Percentiles rank a stretch among this genome's conserved stretches.
Conservation (phyloP, 2,113 vertebrate species). For the Sclerurus mexicanus region DNA sequence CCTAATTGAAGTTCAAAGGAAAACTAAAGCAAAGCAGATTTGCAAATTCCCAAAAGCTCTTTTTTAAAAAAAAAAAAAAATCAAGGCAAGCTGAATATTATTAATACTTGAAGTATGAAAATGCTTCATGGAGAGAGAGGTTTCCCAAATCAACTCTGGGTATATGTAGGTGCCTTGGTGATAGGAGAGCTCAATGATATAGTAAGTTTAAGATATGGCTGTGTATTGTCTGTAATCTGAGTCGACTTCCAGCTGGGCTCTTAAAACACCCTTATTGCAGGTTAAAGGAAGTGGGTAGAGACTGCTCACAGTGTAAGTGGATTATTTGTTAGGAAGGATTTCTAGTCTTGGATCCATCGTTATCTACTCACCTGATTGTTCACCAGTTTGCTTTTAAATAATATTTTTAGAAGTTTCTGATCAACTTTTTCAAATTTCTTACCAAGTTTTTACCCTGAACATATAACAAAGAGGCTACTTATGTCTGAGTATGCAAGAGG, state of each 20-base stretch:
- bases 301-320: background rate
- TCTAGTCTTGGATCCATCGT: background rate
- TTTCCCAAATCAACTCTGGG: background rate
- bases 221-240: background rate
- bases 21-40: background rate
- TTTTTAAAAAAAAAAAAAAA: background rate
- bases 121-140: background rate
- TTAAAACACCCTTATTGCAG: background rate
- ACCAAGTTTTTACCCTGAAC: background rate
- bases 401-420: background rate
- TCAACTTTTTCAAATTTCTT: background rate
- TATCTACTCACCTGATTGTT: background rate
- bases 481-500: background rate
- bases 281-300: background rate
- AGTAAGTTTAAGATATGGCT: background rate
- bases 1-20: background rate
- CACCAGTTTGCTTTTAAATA: background rate
- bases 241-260: background rate
- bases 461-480: background rate
- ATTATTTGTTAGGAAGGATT: background rate
- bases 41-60: background rate
- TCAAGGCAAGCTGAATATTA: background rate
- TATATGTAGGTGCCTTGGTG: accelerated
- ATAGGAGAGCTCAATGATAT: background rate
- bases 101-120: background rate